These are phyloP conservation scores for Lissocephala sabroskyi DNA, from an alignment of 2,888 invertebrate species.

Conservation along the genomic window DNA sequence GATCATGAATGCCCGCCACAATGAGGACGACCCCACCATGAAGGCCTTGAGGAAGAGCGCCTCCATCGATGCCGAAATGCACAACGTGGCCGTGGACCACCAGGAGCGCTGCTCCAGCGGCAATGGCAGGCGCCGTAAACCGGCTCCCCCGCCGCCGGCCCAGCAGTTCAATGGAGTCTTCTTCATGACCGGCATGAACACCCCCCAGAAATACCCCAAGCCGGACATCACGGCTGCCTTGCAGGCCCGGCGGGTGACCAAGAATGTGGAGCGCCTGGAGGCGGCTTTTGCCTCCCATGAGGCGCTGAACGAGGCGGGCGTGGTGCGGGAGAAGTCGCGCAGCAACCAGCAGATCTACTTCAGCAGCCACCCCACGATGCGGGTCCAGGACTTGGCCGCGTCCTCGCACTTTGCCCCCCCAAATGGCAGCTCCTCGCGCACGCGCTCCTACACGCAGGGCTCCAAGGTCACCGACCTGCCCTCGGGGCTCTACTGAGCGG, in stretches of 20 bases:
- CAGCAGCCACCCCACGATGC: conserved; percentile 67
- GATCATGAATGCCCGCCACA: conserved; percentile 75
- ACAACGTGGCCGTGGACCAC: neutral
- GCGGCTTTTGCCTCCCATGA: conserved; percentile 67
- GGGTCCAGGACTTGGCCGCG: conserved; percentile 43
- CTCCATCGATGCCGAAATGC: neutral
- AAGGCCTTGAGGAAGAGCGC: conserved; percentile 66
- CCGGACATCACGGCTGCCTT: conserved; percentile 74
- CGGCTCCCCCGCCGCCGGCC: conserved; percentile 65
- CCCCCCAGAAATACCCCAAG: conserved; percentile 72
- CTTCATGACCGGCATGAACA: conserved; percentile 74
- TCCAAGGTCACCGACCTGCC: conserved; percentile 82
- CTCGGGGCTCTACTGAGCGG: conserved; percentile 81
- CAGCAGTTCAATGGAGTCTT: conserved; percentile 77
- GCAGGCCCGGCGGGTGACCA: conserved; percentile 78
- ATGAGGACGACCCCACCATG: conserved; percentile 70
- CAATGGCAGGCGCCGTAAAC: conserved; percentile 14
- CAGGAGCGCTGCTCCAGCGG: conserved; percentile 1
- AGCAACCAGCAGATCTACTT: conserved; percentile 71
- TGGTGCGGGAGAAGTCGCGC: conserved; percentile 75
- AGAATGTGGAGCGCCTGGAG: conserved; percentile 85
- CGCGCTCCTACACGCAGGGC: conserved; percentile 71
- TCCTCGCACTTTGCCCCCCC: conserved; percentile 75
- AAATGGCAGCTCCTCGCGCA: conserved; percentile 75
- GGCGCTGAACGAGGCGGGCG: conserved; percentile 77